phyloP scores from a whole-genome alignment of 2,888 invertebrate genomes.

The Acanthosoma haemorrhoidale region DNA sequence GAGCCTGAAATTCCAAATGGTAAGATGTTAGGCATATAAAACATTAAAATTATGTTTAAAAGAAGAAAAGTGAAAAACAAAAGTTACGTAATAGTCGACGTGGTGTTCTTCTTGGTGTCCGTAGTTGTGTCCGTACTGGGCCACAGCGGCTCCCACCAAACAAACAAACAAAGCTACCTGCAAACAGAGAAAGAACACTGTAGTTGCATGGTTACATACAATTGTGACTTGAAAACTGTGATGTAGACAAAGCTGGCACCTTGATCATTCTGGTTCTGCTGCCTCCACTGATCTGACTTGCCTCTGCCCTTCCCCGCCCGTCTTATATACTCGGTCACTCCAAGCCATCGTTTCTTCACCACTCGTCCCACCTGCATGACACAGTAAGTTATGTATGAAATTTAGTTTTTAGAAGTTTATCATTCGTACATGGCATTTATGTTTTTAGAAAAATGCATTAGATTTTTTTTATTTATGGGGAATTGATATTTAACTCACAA shows the following conservation, averaged over 20 bases:
- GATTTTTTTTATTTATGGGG: too few relatives aligned
- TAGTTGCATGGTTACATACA: too few relatives aligned
- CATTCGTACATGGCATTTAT: too few relatives aligned
- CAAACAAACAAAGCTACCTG: background rate
- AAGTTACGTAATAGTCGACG: background rate
- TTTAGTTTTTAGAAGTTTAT: too few relatives aligned
- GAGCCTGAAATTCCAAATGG: slow-evolving; percentile 14
- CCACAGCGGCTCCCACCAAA: background rate
- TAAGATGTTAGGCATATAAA: too few relatives aligned
- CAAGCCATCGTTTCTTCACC: background rate
- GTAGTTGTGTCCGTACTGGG: slow-evolving; percentile 24
- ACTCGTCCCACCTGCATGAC: background rate
- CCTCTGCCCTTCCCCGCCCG: background rate
- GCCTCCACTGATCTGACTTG: background rate
- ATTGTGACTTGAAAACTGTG: too few relatives aligned
- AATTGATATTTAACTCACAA: too few relatives aligned
- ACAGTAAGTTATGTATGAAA: too few relatives aligned
- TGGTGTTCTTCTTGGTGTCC: slow-evolving; percentile 20
- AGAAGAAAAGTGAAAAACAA: too few relatives aligned
- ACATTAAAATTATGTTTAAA: too few relatives aligned
- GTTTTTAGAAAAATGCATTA: too few relatives aligned
- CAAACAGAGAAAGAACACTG: background rate
- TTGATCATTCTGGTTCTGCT: slow-evolving; percentile 30
- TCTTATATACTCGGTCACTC: background rate
- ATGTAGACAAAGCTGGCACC: background rate